Conservation (phyloP, 2,888 invertebrate species). For the Lingula anatina region DNA sequence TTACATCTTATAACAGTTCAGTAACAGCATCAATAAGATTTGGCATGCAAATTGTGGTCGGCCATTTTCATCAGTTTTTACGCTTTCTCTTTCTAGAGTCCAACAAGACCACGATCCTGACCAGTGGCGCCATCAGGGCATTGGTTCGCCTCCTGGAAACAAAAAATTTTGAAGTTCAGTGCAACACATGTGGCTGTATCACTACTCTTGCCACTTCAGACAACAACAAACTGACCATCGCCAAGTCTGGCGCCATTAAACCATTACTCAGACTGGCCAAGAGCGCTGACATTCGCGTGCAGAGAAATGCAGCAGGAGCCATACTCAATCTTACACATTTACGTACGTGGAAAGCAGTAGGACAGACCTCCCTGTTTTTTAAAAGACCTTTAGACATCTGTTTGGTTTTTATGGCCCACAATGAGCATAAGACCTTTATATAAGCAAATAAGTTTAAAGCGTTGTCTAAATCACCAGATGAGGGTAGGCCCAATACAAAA, state of each 20-base stretch:
- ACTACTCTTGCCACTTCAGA: conserved; percentile 35
- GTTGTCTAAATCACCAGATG: too few species aligned
- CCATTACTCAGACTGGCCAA: conserved; percentile 23
- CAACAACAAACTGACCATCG: conserved; percentile 21
- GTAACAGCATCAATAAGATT: too few species aligned
- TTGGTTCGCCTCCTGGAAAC: conserved; percentile 25
- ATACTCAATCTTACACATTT: conserved; percentile 38
- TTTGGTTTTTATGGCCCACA: too few species aligned
- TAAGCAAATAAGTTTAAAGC: too few species aligned
- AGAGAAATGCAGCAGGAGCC: conserved; percentile 37
- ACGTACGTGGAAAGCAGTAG: too few species aligned
- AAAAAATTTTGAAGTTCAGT: conserved; percentile 30
- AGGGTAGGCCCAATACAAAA: too few species aligned
- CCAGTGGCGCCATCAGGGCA: conserved; percentile 20
- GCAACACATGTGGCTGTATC: conserved; percentile 39
- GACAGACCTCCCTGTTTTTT: too few species aligned
- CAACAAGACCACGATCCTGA: conserved; percentile 16
- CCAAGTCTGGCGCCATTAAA: conserved; percentile 21
- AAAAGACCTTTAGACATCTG: too few species aligned
- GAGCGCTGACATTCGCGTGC: conserved; percentile 27
- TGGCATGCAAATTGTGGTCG: too few species aligned
- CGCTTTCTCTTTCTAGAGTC: conserved; percentile 8
- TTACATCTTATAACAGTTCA: too few species aligned
- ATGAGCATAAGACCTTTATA: too few species aligned
- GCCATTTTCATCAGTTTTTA: too few species aligned